These are phyloP conservation scores for Epirrita christyi DNA, from an alignment of 2,888 invertebrate genomes.

Conservation along the genomic window DNA sequence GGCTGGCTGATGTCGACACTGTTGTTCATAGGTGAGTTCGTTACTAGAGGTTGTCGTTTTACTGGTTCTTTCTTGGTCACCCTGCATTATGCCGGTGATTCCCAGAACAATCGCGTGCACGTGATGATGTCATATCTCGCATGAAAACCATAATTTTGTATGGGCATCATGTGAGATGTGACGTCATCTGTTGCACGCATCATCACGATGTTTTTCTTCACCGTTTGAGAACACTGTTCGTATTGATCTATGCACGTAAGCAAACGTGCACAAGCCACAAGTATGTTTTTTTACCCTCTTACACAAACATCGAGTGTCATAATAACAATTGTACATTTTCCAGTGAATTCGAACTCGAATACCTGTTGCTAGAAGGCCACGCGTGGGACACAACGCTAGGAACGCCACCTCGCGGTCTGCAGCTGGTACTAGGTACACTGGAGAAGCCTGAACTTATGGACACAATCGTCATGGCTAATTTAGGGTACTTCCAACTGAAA, in stretches of 20 bases:
- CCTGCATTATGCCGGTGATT: too few relatives aligned
- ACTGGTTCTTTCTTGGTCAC: too few relatives aligned
- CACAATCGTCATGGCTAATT: conserved; percentile 99
- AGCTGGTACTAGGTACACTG: conserved; percentile 95
- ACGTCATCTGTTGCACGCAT: too few relatives aligned
- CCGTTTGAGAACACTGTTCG: neutral
- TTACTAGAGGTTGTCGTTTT: too few relatives aligned
- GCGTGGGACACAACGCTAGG: conserved; percentile 96
- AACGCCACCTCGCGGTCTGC: conserved; percentile 98
- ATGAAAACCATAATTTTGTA: too few relatives aligned
- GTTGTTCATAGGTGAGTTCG: conserved; percentile 92
- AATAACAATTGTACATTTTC: neutral
- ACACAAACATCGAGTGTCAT: neutral
- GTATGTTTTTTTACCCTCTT: neutral
- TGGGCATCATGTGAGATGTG: too few relatives aligned
- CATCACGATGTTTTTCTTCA: neutral
- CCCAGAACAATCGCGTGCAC: too few relatives aligned
- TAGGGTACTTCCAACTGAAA: conserved; percentile 98
- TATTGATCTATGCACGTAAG: too few relatives aligned
- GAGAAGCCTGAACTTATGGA: conserved; percentile 92
- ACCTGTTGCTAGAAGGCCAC: conserved; percentile 96
- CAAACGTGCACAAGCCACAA: too few relatives aligned
- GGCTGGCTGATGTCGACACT: conserved; percentile 95
- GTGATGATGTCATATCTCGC: too few relatives aligned
- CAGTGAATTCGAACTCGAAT: conserved; percentile 98